Evolutionary conservation across 2,888 invertebrate genomes (phyloP).

Genomic region (Zootermopsis nevadensis): DNA sequence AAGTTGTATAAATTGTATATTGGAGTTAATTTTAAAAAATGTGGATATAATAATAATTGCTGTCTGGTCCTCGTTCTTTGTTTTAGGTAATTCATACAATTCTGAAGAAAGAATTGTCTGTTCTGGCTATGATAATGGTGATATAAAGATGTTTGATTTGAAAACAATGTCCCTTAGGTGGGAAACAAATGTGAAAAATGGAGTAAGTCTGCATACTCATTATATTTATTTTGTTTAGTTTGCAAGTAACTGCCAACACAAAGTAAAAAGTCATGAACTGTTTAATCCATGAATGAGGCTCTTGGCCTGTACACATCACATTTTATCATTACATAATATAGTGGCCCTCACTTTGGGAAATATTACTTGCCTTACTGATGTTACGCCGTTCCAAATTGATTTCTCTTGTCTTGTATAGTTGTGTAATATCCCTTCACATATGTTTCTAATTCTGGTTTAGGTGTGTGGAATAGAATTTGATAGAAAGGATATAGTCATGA

Average conservation of each 20-base stretch:
- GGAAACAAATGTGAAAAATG: conserved; percentile 94
- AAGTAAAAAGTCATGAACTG: not conserved
- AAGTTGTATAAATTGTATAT: too few species aligned
- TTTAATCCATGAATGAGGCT: not conserved
- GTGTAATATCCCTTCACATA: not conserved
- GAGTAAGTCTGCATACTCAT: conserved; percentile 67
- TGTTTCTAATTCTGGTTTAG: conserved; percentile 58
- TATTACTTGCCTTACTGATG: not conserved
- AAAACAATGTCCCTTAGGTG: conserved; percentile 84
- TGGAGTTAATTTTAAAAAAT: too few species aligned
- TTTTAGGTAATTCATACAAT: conserved; percentile 83
- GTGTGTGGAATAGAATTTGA: conserved; percentile 91
- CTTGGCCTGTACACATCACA: not conserved
- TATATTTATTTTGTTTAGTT: too few species aligned
- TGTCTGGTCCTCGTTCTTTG: not conserved
- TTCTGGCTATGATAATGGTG: conserved; percentile 97
- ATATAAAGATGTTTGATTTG: conserved; percentile 93
- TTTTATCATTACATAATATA: not conserved
- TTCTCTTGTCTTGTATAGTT: not conserved
- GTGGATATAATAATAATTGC: too few species aligned
- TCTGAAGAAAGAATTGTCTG: conserved; percentile 86
- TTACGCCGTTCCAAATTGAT: not conserved
- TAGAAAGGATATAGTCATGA: conserved; percentile 93
- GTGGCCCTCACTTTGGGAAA: not conserved
- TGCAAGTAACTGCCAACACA: too few species aligned